A percentile compares a stretch with the other conserved stretches of the same genome.
Conservation (phyloP, 2,797 vertebrate genomes). For the Sebastes trivittatus region DNA sequence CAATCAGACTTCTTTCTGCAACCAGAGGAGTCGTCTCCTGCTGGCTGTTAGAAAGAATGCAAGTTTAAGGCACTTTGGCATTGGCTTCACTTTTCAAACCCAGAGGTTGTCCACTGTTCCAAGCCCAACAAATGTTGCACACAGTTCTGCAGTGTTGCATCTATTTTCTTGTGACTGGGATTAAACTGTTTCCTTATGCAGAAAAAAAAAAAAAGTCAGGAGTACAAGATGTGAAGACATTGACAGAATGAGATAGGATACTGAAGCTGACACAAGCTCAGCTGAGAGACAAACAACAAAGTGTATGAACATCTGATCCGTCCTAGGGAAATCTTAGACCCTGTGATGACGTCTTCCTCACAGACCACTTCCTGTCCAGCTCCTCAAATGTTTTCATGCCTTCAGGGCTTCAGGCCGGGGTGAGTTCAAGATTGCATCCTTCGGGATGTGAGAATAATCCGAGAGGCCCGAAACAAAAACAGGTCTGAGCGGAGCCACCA, state of each 20-base stretch:
- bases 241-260: background rate
- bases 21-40: no score
- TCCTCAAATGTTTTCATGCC: conserved; percentile 56
- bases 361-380: conserved; percentile 76
- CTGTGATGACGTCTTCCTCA: conserved; percentile 54
- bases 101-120: no score
- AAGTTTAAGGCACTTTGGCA: no score
- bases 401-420: conserved; percentile 2
- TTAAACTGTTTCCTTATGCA: no score
- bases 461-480: conserved; percentile 61
- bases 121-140: background rate
- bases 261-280: conserved; percentile 1
- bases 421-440: conserved; percentile 26
- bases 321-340: conserved; percentile 74
- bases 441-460: conserved; percentile 53
- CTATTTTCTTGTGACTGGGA: background rate
- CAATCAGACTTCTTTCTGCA: no score
- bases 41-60: no score
- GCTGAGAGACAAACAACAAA: conserved; percentile 42
- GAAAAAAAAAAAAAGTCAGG: background rate
- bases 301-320: conserved; percentile 76
- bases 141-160: background rate
- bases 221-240: background rate
- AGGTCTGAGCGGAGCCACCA: conserved; percentile 28
- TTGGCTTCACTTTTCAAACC: no score